Conservation (phyloP, 2,888 invertebrate species). For the Macropis europaea region DNA sequence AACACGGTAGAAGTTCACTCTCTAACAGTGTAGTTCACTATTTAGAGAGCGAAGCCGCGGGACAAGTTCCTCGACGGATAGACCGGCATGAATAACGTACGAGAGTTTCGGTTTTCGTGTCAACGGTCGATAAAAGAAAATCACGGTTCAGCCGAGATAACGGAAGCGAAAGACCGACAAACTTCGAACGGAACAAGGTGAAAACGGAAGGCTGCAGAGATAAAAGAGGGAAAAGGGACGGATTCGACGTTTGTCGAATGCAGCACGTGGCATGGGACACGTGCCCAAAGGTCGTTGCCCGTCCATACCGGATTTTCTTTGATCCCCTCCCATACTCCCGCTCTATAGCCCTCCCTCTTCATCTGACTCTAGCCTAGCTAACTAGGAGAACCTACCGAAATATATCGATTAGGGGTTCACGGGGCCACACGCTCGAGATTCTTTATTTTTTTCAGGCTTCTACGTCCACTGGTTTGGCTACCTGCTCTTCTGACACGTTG, state of each 20-base stretch:
- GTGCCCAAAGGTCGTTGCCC: slow-evolving; percentile 68
- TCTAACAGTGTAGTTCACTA: not conserved
- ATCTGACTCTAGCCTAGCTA: slow-evolving; percentile 1
- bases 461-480: too few species aligned
- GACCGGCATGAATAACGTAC: slow-evolving; percentile 11
- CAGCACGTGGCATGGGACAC: slow-evolving; percentile 66
- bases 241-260: slow-evolving; percentile 57
- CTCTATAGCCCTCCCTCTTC: not conserved
- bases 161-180: not conserved
- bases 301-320: slow-evolving; percentile 65
- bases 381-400: not conserved
- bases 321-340: slow-evolving; percentile 30
- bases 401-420: slow-evolving; percentile 11
- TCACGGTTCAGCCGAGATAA: not conserved
- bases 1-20: not conserved
- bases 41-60: not conserved
- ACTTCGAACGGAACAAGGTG: slow-evolving; percentile 27
- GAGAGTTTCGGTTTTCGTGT: not conserved
- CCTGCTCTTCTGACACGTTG: too few species aligned
- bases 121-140: slow-evolving; percentile 18
- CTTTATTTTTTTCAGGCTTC: too few species aligned
- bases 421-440: too few species aligned
- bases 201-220: slow-evolving; percentile 26
- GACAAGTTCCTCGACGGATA: slow-evolving; percentile 1
- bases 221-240: slow-evolving; percentile 30